Evolutionary conservation across 2,888 invertebrate species (phyloP).

Genomic region (Cyaniris semiargus): DNA sequence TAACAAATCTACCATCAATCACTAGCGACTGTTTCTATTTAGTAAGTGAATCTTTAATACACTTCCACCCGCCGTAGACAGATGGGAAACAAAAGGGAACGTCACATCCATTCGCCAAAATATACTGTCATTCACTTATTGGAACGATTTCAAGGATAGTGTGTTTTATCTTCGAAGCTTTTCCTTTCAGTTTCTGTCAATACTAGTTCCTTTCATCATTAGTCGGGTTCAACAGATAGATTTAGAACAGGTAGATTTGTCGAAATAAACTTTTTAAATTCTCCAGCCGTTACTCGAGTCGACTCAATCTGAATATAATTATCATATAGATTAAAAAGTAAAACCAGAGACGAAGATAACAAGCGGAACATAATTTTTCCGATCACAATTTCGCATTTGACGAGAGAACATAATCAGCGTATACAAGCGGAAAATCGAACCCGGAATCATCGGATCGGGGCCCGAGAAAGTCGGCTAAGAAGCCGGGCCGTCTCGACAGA

Average conservation of each 20-base stretch:
- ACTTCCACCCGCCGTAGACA: neutral
- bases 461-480: constrained; percentile 74
- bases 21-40: neutral
- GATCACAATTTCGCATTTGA: constrained; percentile 48
- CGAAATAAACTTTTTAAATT: neutral
- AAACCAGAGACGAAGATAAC: neutral
- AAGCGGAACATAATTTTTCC: constrained; percentile 13
- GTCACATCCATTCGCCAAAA: constrained; percentile 14
- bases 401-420: constrained; percentile 73
- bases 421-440: constrained; percentile 79
- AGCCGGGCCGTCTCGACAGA: constrained; percentile 73
- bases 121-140: constrained; percentile 5
- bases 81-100: constrained; percentile 9
- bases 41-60: neutral
- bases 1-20: neutral
- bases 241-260: neutral
- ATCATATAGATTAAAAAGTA: constrained; percentile 9
- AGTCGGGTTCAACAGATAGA: neutral
- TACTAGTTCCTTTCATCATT: neutral
- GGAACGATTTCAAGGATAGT: neutral
- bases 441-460: constrained; percentile 77
- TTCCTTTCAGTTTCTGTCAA: constrained; percentile 19
- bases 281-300: neutral
- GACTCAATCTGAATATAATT: constrained; percentile 19
- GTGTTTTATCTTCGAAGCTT: constrained; percentile 13